Evolutionary conservation across 2,888 invertebrate genomes (phyloP), one percentile per base, ranked within the genome.

Genomic region (Pyralis farinalis): DNA sequence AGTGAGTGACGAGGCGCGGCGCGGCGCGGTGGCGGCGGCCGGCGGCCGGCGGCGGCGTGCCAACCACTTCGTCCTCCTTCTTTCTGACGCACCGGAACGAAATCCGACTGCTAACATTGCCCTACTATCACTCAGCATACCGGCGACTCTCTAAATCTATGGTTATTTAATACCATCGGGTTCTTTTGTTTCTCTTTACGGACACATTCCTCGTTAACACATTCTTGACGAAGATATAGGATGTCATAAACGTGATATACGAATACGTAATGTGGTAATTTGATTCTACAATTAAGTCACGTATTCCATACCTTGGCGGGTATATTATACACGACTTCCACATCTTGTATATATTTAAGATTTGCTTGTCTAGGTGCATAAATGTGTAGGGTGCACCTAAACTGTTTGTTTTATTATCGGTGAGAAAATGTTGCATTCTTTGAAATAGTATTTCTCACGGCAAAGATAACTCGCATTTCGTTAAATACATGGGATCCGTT

Each of bases 91-190:
- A 58, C 69, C 75, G 69, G 70, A 78, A 71, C 71, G 68, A 67
- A 70, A 74, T 63, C 63, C 63, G 69, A 66, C 63, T 67, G 59
- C 64, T 58, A 66, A 65, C 65, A 57, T 58, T 79, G 86, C 71
- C 83, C 84, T 84, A 85, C 84, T 85, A 82, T 84, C 81, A 80
- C 84, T 82, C 73, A 49, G 58, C 67, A 58, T 65, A 69, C 67
- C 51, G 49, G 53, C 46, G 44, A 64, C 70, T 74, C 67, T 73
- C 71, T 71, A 70, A 69, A 70, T 58, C 56, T 42, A 53, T 57
- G 43, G 59, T 52, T 55, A 60, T 58, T 53, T 50, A 53, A 62
- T 56, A 56, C 51, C 37, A 49, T 32, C 28, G 45, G 53, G 47
- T 49, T 50, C 49, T 42, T 39, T 22, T 50, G 49, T 42, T 39